These are phyloP conservation scores for Prunella fulvescens DNA, from an alignment of 2,113 vertebrate genomes.

Conservation along the genomic window DNA sequence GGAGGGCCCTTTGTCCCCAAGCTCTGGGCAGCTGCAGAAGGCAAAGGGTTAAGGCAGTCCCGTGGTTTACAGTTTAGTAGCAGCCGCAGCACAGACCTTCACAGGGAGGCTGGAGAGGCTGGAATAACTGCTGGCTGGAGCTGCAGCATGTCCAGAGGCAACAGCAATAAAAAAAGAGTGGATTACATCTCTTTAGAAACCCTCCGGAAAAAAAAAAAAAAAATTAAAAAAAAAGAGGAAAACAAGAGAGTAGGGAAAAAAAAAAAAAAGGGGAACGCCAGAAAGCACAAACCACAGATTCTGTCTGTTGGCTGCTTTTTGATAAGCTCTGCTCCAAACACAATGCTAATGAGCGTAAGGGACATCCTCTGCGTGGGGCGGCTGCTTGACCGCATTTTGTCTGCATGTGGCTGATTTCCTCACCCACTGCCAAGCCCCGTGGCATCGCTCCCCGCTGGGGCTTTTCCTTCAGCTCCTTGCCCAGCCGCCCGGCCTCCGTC, in stretches of 20 bases:
- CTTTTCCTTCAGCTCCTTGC: conserved; percentile 48
- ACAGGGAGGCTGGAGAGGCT: conserved; percentile 36
- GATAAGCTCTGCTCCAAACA: conserved; percentile 61
- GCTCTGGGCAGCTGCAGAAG: neutral
- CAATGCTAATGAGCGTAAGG: conserved; percentile 57
- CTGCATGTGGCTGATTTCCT: conserved; percentile 60
- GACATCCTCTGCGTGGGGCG: conserved; percentile 57
- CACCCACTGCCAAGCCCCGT: conserved; percentile 59
- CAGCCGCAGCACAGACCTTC: conserved; percentile 19
- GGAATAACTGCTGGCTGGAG: conserved; percentile 54
- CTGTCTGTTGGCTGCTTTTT: conserved; percentile 67
- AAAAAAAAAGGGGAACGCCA: neutral
- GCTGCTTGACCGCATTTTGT: conserved; percentile 59
- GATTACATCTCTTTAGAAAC: conserved; percentile 60
- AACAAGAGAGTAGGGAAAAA: neutral
- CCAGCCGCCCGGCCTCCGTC: neutral
- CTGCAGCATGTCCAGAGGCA: conserved; percentile 53
- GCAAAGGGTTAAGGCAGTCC: conserved; percentile 42
- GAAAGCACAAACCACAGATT: conserved; percentile 63
- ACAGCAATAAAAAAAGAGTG: conserved; percentile 51
- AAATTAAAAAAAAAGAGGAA: neutral
- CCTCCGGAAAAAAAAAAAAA: neutral
- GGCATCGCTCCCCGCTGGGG: conserved; percentile 49
- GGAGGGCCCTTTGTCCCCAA: neutral
- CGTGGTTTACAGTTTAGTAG: conserved; percentile 43